Evolutionary conservation across 64 coral and sea anemone species (phyloP), one percentile per base, ranked within the genome.

Genomic region (Catalaphyllia jardinei): DNA sequence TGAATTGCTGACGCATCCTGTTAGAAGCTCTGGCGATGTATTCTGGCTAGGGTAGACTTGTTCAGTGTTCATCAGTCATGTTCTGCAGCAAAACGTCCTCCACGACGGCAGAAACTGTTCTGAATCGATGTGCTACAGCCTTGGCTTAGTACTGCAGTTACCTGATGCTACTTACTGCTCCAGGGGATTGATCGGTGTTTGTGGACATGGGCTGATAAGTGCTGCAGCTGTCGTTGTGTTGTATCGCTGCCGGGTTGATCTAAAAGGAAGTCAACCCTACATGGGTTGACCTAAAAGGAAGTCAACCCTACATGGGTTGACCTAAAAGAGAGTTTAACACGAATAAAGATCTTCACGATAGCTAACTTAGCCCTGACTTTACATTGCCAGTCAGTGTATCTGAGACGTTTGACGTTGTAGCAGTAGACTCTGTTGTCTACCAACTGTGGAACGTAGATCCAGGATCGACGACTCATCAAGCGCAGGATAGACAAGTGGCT

Each of bases 11-110:
- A 3, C 39, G 82, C 4, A 35, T 3, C 3, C 82, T 12, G 82
- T 86, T 71, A 15, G 82, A 5, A 62, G 82, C 15, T 18, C 82
- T 30, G 16, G 62, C 82, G 24, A 86, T 67, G 59, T 64, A 35
- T 8, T 38, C 61, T 15, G 82, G 82, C 24, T 15, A 67, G 59
- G 60, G 29, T 64, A 86, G 13, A 35, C 52, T 51, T 20, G 82
- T 59, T 28, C 59, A 67, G 33, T 31, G 82, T 6, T 11, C 54
- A 31, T 64, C 27, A 29, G 82, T n/a, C 61, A 64, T 16, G 14
- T 46, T 60, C 25, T 86, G 39, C 16, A 67, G 25, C 18, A 86
- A 39, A 31, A 86, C 22, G 16, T 86, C 64, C n/a, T 86, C 31
- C 1, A 86, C 82, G 35, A 86, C 65, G 10, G 27, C 62, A 31